These are phyloP conservation scores for Chlorocebus sabaeus DNA, from an alignment of 2,113 vertebrate species.

Conservation along the genomic window DNA sequence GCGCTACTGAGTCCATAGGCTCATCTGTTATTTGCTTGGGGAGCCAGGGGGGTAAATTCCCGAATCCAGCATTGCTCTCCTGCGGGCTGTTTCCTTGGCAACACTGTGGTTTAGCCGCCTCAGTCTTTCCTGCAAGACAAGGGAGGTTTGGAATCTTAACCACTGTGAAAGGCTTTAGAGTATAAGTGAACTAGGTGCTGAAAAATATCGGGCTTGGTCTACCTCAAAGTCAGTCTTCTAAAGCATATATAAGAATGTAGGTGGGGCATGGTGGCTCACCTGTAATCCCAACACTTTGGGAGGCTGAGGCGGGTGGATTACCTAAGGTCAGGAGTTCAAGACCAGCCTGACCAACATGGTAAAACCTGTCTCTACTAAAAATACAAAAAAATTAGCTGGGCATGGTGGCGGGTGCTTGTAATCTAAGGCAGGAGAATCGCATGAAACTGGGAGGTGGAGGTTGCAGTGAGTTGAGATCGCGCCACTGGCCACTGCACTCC, in stretches of 20 bases:
- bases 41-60: conserved; percentile 88
- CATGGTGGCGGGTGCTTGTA: background rate
- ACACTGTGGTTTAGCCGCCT: conserved; percentile 94
- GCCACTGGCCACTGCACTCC: background rate
- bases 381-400: background rate
- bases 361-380: background rate
- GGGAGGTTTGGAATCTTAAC: background rate
- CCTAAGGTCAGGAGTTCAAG: background rate
- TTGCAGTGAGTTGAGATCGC: fast-evolving
- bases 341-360: background rate
- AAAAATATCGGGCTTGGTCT: background rate
- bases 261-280: background rate
- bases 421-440: background rate
- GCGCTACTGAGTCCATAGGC: background rate
- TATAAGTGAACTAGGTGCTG: background rate
- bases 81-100: conserved; percentile 93
- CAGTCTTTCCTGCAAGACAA: conserved; percentile 88
- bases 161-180: background rate
- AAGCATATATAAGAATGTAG: background rate
- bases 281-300: background rate
- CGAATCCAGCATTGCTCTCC: conserved; percentile 94
- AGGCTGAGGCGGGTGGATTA: background rate
- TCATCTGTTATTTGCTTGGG: conserved; percentile 86
- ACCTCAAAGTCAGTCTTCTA: background rate
- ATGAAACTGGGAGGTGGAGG: background rate